Conservation (phyloP, 2,888 invertebrate genomes). For the Noctua fimbriata region DNA sequence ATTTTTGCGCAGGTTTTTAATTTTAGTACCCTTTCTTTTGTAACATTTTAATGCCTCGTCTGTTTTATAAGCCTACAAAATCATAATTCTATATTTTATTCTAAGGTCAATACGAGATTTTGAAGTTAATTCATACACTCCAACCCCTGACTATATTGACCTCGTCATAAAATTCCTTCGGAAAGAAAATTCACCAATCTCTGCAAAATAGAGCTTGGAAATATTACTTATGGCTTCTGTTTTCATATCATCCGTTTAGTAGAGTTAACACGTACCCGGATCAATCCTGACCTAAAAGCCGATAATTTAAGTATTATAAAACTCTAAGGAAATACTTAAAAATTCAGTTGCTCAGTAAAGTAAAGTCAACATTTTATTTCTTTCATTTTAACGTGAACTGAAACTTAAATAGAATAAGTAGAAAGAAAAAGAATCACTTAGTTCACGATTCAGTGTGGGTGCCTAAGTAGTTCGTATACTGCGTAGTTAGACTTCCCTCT, state of each 20-base stretch:
- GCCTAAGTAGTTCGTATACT: constrained; percentile 12
- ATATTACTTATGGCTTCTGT: neutral
- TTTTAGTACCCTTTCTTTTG: neutral
- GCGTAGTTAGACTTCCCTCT: constrained; percentile 10
- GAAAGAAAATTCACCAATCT: neutral
- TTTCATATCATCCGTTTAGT: neutral
- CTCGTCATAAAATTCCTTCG: neutral
- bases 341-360: constrained; percentile 4
- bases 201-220: neutral
- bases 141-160: neutral
- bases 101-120: neutral
- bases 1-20: neutral
- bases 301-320: constrained; percentile 7
- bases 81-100: neutral
- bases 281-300: neutral
- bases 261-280: neutral
- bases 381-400: constrained; percentile 9
- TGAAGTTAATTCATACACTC: neutral
- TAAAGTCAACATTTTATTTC: constrained; percentile 9
- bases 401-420: constrained; percentile 16
- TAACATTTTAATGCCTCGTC: too few relatives aligned
- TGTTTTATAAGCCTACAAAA: neutral
- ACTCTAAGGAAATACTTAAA: constrained; percentile 2
- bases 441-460: constrained; percentile 10
- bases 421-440: constrained; percentile 9